Evolutionary conservation across 1,140 invertebrate genomes (phyloP).

Genomic region (Orius insidiosus): DNA sequence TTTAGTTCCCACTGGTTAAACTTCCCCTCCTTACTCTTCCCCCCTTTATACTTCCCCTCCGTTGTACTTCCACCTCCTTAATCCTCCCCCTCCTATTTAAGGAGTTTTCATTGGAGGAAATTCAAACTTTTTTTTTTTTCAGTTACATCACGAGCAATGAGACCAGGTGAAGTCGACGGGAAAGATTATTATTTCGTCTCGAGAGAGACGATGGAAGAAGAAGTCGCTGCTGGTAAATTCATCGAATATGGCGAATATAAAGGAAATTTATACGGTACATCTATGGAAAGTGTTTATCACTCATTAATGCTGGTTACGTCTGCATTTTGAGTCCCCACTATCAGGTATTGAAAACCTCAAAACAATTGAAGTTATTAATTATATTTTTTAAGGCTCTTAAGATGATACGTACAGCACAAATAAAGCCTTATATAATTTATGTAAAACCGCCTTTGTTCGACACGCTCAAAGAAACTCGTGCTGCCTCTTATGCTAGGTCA

Average conservation of each 20-base stretch:
- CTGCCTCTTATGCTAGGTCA: conserved; percentile 61
- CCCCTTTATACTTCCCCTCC: too few relatives aligned
- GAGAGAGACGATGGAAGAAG: conserved; percentile 77
- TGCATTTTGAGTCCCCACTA: conserved; percentile 93
- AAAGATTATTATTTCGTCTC: conserved; percentile 89
- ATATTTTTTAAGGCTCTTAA: conserved; percentile 61
- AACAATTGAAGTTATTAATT: neutral
- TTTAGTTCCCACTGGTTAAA: too few relatives aligned
- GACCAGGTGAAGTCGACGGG: conserved; percentile 74
- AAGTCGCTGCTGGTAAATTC: conserved; percentile 77
- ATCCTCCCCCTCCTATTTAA: too few relatives aligned
- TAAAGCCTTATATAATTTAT: conserved; percentile 94
- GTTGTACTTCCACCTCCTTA: too few relatives aligned
- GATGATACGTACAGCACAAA: conserved; percentile 69
- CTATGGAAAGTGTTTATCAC: conserved; percentile 69
- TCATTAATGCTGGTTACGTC: conserved; percentile 74
- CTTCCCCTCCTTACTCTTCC: too few relatives aligned
- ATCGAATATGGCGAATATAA: conserved; percentile 95
- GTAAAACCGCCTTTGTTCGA: conserved; percentile 80
- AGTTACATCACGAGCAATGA: conserved; percentile 77
- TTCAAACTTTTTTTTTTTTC: conserved; percentile 20
- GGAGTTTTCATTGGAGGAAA: too few relatives aligned
- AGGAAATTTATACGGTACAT: conserved; percentile 92
- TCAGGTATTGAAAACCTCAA: conserved; percentile 29
- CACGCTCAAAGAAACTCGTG: conserved; percentile 64